A percentile compares a stretch with the other conserved stretches of the same genome.
These are phyloP conservation scores for Macrocentrus cingulum DNA, from an alignment of 1,140 invertebrate species.

Conservation along the genomic window DNA sequence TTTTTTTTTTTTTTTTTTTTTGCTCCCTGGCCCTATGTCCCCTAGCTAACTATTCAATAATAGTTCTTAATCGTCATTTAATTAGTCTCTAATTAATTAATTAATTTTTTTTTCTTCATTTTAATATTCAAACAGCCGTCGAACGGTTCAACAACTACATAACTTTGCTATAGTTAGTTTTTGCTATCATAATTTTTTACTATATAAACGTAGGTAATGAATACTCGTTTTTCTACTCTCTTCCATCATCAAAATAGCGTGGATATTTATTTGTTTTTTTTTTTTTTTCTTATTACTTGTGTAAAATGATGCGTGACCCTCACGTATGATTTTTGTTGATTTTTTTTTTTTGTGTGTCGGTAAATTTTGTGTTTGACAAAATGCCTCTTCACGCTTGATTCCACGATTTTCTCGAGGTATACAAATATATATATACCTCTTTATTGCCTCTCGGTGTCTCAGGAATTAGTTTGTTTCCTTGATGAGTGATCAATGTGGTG, in stretches of 20 bases:
- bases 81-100: slow-evolving; percentile 33
- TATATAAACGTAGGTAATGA: slow-evolving; percentile 52
- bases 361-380: no score
- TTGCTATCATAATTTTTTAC: slow-evolving; percentile 43
- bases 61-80: slow-evolving; percentile 25
- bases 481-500: slow-evolving; percentile 23
- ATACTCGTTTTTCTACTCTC: slow-evolving; percentile 40
- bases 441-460: neutral
- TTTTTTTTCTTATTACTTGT: no score
- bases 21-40: slow-evolving; percentile 19
- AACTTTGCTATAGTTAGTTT: slow-evolving; percentile 36
- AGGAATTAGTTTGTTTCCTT: slow-evolving; percentile 18
- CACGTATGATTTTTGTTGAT: neutral
- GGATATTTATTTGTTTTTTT: slow-evolving; percentile 8
- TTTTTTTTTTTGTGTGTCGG: neutral
- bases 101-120: slow-evolving; percentile 34
- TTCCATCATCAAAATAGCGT: slow-evolving; percentile 13
- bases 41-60: slow-evolving; percentile 16
- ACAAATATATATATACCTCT: neutral
- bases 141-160: slow-evolving; percentile 55
- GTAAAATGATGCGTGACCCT: neutral
- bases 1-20: slow-evolving; percentile 15
- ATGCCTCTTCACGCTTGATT: neutral
- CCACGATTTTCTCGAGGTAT: neutral
- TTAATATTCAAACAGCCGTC: slow-evolving; percentile 55